Conservation (phyloP, 2,113 vertebrate species). For the Chlorodrepanis virens region DNA sequence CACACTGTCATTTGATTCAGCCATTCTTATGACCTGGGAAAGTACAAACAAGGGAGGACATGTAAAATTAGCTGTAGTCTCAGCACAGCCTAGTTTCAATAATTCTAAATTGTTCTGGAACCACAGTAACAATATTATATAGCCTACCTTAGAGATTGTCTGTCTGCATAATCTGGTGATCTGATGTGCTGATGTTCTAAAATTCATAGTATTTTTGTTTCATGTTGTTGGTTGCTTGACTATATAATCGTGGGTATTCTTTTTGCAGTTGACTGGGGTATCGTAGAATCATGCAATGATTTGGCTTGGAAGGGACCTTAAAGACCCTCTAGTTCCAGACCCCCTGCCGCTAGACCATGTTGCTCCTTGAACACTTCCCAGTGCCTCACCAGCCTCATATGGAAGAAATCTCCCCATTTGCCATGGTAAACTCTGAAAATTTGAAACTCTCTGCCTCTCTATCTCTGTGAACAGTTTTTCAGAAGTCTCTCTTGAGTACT, state of each 20-base stretch:
- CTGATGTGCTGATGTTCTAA: neutral
- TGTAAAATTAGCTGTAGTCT: neutral
- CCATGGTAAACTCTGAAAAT: neutral
- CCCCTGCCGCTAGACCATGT: neutral
- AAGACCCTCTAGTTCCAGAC: neutral
- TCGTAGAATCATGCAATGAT: neutral
- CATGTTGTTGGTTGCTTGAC: neutral
- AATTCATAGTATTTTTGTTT: neutral
- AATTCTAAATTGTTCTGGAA: neutral
- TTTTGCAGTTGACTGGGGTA: neutral
- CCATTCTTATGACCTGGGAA: neutral
- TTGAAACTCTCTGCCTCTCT: neutral
- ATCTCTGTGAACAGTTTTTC: neutral
- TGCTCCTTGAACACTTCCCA: neutral
- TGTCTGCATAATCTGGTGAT: neutral
- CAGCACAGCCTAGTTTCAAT: neutral
- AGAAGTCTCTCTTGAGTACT: neutral
- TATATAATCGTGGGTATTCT: accelerated
- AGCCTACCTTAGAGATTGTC: neutral
- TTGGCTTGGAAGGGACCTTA: neutral
- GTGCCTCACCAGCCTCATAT: neutral
- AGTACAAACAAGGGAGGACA: neutral
- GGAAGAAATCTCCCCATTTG: neutral
- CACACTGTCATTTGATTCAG: neutral
- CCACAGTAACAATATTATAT: neutral